A percentile compares a stretch with the other conserved stretches of the same genome.
These are phyloP conservation scores for Araneus ventricosus DNA, from an alignment of 1,140 invertebrate genomes.

Conservation along the genomic window DNA sequence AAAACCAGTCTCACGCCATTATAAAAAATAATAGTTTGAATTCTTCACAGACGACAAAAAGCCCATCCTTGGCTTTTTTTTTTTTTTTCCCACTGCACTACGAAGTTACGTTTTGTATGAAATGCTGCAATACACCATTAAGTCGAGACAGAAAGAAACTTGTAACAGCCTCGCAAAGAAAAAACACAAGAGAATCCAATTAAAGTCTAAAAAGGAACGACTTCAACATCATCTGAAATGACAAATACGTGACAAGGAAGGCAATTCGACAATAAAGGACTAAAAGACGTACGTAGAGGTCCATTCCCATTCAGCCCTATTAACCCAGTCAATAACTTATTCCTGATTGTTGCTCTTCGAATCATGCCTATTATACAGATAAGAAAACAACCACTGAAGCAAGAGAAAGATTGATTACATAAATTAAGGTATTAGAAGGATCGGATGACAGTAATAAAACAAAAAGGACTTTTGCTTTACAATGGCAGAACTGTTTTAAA, in stretches of 20 bases:
- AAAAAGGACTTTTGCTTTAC: background rate
- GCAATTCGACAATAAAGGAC: conserved; percentile 9
- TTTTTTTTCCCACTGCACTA: background rate
- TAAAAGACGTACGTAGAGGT: background rate
- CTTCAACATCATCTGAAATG: conserved; percentile 40
- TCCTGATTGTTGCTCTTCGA: background rate
- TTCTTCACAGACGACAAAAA: background rate
- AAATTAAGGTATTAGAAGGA: conserved; percentile 7
- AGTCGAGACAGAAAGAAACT: background rate
- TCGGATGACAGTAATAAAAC: conserved; percentile 27
- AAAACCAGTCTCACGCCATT: background rate
- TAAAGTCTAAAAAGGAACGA: conserved; percentile 15
- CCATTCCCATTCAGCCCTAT: conserved; percentile 18
- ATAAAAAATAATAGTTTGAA: background rate
- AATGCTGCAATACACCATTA: background rate
- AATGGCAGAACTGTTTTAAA: background rate
- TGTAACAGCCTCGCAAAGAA: background rate
- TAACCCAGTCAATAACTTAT: conserved; percentile 55
- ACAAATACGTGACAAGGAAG: conserved; percentile 40
- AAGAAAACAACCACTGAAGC: background rate
- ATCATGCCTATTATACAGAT: conserved; percentile 40
- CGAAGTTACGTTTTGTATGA: background rate
- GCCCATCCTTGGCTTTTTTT: background rate
- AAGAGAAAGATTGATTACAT: conserved; percentile 26
- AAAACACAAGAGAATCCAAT: conserved; percentile 42